Evolutionary conservation across 2,797 vertebrate species (phyloP).

Genomic region (Pipistrellus pygmaeus): DNA sequence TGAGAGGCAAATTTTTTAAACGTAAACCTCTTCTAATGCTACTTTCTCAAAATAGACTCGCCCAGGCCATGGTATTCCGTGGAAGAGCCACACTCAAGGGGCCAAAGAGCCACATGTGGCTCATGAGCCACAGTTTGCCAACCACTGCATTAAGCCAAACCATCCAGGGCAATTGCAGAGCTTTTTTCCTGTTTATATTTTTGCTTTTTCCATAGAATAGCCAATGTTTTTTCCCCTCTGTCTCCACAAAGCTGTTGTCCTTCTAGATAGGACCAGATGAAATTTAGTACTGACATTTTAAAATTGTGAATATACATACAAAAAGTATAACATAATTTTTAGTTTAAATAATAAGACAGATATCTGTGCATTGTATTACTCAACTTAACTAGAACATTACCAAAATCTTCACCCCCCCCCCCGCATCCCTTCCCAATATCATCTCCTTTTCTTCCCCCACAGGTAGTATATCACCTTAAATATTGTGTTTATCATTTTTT

Average conservation of each 20-base stretch:
- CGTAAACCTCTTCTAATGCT: too few species aligned
- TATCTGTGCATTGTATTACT: not conserved
- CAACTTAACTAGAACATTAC: slow-evolving; percentile 25
- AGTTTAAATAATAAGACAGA: slow-evolving; percentile 20
- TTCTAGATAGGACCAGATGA: not conserved
- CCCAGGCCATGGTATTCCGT: too few species aligned
- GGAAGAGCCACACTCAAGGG: too few species aligned
- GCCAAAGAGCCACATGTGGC: too few species aligned
- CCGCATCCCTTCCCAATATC: accelerated
- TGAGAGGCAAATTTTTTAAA: too few species aligned
- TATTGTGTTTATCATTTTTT: slow-evolving; percentile 12
- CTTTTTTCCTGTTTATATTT: slow-evolving; percentile 31
- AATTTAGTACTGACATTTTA: slow-evolving; percentile 38
- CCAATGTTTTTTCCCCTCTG: not conserved
- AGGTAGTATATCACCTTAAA: not conserved
- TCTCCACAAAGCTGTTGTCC: slow-evolving; percentile 6
- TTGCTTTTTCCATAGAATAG: not conserved
- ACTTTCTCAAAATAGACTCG: too few species aligned
- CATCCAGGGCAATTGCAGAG: not conserved
- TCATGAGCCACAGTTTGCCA: too few species aligned
- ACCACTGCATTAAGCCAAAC: too few species aligned
- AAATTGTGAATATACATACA: not conserved
- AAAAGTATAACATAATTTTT: not conserved
- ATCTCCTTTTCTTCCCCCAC: not conserved
- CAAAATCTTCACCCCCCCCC: not conserved